Percentiles rank a stretch among this genome's conserved stretches.
phyloP scores from a whole-genome alignment of 2,888 invertebrate species.

The Dione vanillae region DNA sequence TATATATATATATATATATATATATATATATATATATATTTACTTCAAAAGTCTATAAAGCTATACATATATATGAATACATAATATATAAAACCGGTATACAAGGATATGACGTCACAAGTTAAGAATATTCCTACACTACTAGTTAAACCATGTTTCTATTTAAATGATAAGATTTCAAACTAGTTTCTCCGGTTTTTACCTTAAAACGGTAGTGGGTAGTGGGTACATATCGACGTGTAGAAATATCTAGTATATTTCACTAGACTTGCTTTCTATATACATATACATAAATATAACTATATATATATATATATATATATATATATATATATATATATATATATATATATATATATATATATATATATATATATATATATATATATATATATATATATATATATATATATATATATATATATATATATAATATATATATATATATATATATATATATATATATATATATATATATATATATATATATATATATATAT shows the following conservation, averaged over 20 bases:
- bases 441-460: not conserved
- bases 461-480: not conserved
- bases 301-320: not conserved
- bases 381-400: not conserved
- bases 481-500: not conserved
- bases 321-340: not conserved
- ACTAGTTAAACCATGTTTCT: not conserved
- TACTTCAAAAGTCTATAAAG: no score
- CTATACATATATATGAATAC: no score
- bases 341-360: not conserved
- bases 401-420: not conserved
- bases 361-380: not conserved
- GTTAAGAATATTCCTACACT: not conserved
- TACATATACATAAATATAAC: no score
- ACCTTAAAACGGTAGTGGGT: not conserved
- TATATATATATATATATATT: no score
- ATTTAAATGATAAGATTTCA: constrained; percentile 17
- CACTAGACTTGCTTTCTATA: no score
- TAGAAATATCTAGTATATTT: not conserved
- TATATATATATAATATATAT: not conserved
- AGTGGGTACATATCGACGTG: not conserved
- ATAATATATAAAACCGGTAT: not conserved
- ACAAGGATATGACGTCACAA: constrained; percentile 4
- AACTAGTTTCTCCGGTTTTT: constrained; percentile 13
- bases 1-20: no score